Evolutionary conservation across 1,140 invertebrate species (phyloP), one percentile per base, ranked within the genome.

Genomic region (Aphelenchoides fujianensis): DNA sequence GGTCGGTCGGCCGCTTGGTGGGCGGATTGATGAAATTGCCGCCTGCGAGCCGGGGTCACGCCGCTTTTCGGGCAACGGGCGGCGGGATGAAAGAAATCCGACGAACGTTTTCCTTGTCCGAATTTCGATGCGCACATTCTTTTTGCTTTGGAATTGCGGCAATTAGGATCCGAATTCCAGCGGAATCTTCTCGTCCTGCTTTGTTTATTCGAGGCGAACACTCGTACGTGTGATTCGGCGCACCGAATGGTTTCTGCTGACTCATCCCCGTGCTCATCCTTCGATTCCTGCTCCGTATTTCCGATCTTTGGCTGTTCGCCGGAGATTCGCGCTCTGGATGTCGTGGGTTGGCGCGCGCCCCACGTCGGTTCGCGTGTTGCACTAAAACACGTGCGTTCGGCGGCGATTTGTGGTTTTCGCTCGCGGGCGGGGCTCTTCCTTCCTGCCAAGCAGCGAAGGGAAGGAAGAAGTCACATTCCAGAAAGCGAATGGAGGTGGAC

Each of bases 101-200:
- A 12, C 41, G 41, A 48, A 48, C 41, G 41, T 48, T 48, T 48
- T 48, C n/a, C 23, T 48, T 48, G 41, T 48, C 12, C 41, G 23
- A 48, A 48, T 48, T 48, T 23, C 41, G 41, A 48, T 48, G 12
- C 41, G 41, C 41, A 48, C 41, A 48, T 48, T 48, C 41, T 48
- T 48, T 12, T 48, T n/a, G n/a, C n/a, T n/a, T n/a, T n/a, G n/a
- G n/a, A n/a, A n/a, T 16, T 48, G 41, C 23, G 41, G 23, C 41
- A 48, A 48, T 48, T 48, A 12, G 41, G 23, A 48, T 48, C 23
- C 41, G 12, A 48, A 48, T 48, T 48, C 41, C n/a, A n/a, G n/a
- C n/a, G n/a, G n/a, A n/a, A n/a, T n/a, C n/a, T n/a, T n/a, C n/a
- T n/a, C n/a, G n/a, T n/a, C n/a, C n/a, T n/a, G n/a, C n/a, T n/a